A percentile compares a stretch with the other conserved stretches of the same genome.
phyloP scores from a whole-genome alignment of 2,888 invertebrate genomes.

The Digitonthophagus gazella region DNA sequence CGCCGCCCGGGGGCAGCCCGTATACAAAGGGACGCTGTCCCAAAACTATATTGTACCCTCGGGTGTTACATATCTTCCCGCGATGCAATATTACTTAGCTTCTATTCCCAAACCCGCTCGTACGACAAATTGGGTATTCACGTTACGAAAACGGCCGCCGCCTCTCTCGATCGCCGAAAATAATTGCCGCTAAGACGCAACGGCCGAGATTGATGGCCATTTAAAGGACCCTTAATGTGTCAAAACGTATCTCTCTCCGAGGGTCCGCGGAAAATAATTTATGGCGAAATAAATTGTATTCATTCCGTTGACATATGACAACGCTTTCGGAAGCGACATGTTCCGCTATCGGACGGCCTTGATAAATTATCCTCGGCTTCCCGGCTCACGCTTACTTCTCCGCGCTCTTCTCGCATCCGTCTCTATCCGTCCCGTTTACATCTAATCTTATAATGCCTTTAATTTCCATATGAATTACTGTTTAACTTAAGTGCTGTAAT shows the following conservation, averaged over 20 bases:
- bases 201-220: not conserved
- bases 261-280: slow-evolving; percentile 12
- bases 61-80: slow-evolving; percentile 27
- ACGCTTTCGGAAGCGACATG: slow-evolving; percentile 14
- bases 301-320: slow-evolving; percentile 13
- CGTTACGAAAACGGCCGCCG: not conserved
- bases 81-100: slow-evolving; percentile 40
- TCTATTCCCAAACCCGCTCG: slow-evolving; percentile 4
- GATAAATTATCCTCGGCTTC: slow-evolving; percentile 7
- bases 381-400: slow-evolving; percentile 2
- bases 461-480: not conserved
- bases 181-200: not conserved
- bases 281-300: slow-evolving; percentile 16
- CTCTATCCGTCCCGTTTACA: not conserved
- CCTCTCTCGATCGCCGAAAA: not conserved
- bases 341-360: not conserved
- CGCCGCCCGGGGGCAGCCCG: slow-evolving; percentile 41
- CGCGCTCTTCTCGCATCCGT: not conserved
- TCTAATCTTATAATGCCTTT: not conserved
- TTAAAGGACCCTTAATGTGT: slow-evolving; percentile 1
- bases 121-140: slow-evolving; percentile 5
- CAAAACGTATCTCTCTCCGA: slow-evolving; percentile 3
- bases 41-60: slow-evolving; percentile 43
- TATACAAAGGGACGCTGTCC: slow-evolving; percentile 43
- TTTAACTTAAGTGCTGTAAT: not conserved